Conservation (phyloP, 2,888 invertebrate species). For the Pandemis heparana region DNA sequence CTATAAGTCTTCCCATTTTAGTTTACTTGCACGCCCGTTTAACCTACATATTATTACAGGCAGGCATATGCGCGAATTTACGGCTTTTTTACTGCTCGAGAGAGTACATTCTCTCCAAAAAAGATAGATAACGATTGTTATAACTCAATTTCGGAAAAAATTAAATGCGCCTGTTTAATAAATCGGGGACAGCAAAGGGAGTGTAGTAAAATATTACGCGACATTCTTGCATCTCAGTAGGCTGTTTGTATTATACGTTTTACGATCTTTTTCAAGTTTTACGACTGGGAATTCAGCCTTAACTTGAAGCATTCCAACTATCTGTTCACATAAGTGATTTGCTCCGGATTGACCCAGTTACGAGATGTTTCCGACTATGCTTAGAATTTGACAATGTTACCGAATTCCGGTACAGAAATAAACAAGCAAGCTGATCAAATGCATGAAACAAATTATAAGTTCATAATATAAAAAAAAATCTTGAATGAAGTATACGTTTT, state of each 20-base stretch:
- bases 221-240: neutral
- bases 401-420: neutral
- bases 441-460: too few relatives aligned
- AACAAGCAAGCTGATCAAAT: neutral
- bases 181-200: neutral
- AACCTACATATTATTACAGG: constrained; percentile 1
- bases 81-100: neutral
- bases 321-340: constrained; percentile 4
- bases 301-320: constrained; percentile 1
- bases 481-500: too few relatives aligned
- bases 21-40: constrained; percentile 3
- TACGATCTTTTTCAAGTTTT: constrained; percentile 8
- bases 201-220: constrained; percentile 5
- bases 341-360: constrained; percentile 1
- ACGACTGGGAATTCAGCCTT: constrained; percentile 5
- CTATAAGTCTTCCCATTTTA: constrained; percentile 1
- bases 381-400: neutral
- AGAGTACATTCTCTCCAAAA: neutral
- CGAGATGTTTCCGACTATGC: neutral
- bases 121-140: neutral
- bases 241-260: constrained; percentile 1
- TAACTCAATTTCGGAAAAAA: constrained; percentile 5
- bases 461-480: too few relatives aligned
- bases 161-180: neutral
- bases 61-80: constrained; percentile 5